These are phyloP conservation scores for Cheilosia urbana DNA, from an alignment of 2,888 invertebrate species.

Conservation along the genomic window DNA sequence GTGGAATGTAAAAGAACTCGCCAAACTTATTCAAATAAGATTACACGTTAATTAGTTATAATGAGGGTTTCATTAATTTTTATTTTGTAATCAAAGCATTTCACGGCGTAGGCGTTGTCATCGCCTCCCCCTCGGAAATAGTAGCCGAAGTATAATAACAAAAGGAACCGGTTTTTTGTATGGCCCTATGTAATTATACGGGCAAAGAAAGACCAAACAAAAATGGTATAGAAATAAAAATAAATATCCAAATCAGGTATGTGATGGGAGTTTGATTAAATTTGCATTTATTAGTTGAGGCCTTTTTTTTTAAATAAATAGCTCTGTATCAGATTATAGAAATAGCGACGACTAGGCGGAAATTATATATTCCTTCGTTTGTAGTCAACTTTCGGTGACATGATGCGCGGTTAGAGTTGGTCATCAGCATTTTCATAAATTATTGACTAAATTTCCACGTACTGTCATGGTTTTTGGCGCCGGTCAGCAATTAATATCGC, in stretches of 20 bases:
- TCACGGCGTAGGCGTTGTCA: background rate
- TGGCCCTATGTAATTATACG: constrained; percentile 10
- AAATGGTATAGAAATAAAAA: constrained; percentile 14
- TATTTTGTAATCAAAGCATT: constrained; percentile 3
- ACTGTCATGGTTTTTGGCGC: no score
- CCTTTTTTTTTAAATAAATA: constrained; percentile 1
- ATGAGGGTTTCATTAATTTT: background rate
- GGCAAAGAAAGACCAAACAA: constrained; percentile 9
- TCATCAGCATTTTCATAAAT: no score
- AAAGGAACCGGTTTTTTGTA: constrained; percentile 28
- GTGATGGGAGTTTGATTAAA: constrained; percentile 40
- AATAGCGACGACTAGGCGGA: background rate
- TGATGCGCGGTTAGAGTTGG: background rate
- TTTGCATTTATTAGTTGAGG: constrained; percentile 36
- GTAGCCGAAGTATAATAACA: background rate
- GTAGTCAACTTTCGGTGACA: background rate
- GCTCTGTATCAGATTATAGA: constrained; percentile 5
- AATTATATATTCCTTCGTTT: constrained; percentile 14
- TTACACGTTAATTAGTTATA: constrained; percentile 19
- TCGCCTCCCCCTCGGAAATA: constrained; percentile 50
- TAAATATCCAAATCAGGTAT: constrained; percentile 24
- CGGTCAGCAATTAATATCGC: no score
- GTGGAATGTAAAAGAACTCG: background rate
- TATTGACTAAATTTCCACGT: no score
- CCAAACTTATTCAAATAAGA: constrained; percentile 4